Evolutionary conservation across 2,797 vertebrate genomes (phyloP).

Genomic region (Helicolenus hilgendorfi): DNA sequence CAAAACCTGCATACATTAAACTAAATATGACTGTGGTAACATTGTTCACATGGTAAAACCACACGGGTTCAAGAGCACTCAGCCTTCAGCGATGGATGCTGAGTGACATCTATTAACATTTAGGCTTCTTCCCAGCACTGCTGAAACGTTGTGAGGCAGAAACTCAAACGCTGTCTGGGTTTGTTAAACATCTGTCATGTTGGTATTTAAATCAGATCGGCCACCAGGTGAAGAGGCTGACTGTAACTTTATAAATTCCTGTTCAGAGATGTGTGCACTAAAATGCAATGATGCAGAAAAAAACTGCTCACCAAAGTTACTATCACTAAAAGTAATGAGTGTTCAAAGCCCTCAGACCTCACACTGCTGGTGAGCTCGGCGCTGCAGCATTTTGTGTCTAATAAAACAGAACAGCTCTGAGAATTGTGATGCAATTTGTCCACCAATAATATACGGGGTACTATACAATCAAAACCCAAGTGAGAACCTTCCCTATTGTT

Average conservation of each 20-base stretch:
- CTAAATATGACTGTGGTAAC: neutral
- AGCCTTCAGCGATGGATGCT: neutral
- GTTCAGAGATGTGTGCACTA: conserved; percentile 8
- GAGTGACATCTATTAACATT: neutral
- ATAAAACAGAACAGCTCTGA: conserved; percentile 58
- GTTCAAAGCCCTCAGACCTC: conserved; percentile 24
- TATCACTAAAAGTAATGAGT: conserved; percentile 24
- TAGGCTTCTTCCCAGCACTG: neutral
- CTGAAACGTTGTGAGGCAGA: neutral
- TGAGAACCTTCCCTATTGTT: conserved; percentile 50
- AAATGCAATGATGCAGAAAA: conserved; percentile 23
- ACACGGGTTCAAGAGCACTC: neutral
- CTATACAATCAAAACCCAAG: conserved; percentile 70
- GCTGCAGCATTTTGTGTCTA: conserved; percentile 36
- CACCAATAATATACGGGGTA: conserved; percentile 54
- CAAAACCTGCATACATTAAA: neutral
- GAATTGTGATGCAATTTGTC: conserved; percentile 66
- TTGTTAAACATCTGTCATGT: neutral
- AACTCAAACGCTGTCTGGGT: neutral
- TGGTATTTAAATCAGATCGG: conserved; percentile 4
- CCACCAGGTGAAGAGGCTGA: conserved; percentile 1
- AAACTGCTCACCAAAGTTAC: neutral
- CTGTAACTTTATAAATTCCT: neutral
- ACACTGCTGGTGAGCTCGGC: neutral
- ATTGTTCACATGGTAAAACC: neutral